A percentile compares a stretch with the other conserved stretches of the same genome.
Evolutionary conservation across 2,888 invertebrate genomes (phyloP).

Genomic region (Plagodis pulveraria): DNA sequence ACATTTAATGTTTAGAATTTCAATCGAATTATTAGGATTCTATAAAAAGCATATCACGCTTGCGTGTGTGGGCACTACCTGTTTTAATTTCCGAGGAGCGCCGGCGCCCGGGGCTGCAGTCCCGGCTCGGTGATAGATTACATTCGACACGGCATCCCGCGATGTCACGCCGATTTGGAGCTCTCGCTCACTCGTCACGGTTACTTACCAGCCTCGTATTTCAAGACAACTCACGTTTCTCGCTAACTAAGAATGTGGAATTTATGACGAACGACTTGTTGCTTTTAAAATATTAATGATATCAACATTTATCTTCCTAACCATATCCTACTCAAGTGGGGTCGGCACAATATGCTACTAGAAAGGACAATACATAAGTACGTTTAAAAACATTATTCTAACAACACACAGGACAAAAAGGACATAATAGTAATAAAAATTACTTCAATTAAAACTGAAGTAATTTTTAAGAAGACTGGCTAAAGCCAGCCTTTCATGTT

Average conservation of each 20-base stretch:
- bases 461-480: too few relatives aligned
- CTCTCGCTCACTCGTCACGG: constrained; percentile 35
- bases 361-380: too few relatives aligned
- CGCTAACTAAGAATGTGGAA: constrained; percentile 12
- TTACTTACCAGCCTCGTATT: constrained; percentile 16
- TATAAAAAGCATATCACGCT: constrained; percentile 51
- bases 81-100: constrained; percentile 59
- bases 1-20: constrained; percentile 58
- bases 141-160: constrained; percentile 82
- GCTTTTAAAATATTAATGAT: not conserved
- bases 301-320: not conserved
- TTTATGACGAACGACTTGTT: constrained; percentile 11
- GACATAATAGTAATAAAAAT: too few relatives aligned
- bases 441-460: too few relatives aligned
- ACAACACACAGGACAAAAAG: too few relatives aligned
- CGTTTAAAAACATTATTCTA: too few relatives aligned
- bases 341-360: too few relatives aligned
- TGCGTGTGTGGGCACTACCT: constrained; percentile 76
- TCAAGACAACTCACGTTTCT: constrained; percentile 18
- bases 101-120: constrained; percentile 71
- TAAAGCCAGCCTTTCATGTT: too few relatives aligned
- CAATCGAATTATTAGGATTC: constrained; percentile 55
- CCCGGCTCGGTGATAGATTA: constrained; percentile 77
- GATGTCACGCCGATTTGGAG: constrained; percentile 81
- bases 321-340: too few relatives aligned